A percentile compares a stretch with the other conserved stretches of the same genome.
Conservation (phyloP, 2,113 vertebrate species). For the Dipodomys stephensi region DNA sequence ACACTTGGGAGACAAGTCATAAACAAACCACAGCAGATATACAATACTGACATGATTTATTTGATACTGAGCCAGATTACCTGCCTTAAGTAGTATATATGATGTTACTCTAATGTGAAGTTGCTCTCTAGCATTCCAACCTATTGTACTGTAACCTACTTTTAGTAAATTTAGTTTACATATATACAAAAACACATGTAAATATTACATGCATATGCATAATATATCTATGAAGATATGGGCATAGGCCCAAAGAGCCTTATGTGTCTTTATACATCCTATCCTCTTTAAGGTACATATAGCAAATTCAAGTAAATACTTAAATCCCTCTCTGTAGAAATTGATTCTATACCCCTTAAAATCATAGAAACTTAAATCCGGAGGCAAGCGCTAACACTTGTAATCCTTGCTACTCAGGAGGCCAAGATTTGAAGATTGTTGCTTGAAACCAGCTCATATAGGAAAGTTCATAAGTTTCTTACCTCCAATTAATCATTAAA, state of each 20-base stretch:
- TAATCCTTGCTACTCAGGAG: too few species aligned
- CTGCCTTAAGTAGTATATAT: not conserved
- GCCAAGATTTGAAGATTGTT: too few species aligned
- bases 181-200: not conserved
- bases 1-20: not conserved
- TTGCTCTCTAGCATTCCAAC: not conserved
- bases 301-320: slow-evolving; percentile 9
- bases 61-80: not conserved
- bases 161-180: slow-evolving; percentile 37
- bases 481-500: too few species aligned
- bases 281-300: not conserved
- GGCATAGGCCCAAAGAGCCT: not conserved
- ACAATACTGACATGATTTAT: not conserved
- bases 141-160: not conserved
- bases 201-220: not conserved
- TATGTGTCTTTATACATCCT: not conserved
- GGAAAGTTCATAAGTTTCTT: too few species aligned
- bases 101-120: not conserved
- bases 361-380: not conserved
- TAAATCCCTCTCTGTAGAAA: not conserved
- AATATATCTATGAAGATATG: not conserved
- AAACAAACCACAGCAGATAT: not conserved
- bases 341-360: slow-evolving; percentile 31
- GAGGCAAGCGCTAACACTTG: too few species aligned
- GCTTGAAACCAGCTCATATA: too few species aligned